Percentiles rank a stretch among this genome's conserved stretches.
Evolutionary conservation across 2,113 vertebrate species (phyloP).

Genomic region (Etia nguti): DNA sequence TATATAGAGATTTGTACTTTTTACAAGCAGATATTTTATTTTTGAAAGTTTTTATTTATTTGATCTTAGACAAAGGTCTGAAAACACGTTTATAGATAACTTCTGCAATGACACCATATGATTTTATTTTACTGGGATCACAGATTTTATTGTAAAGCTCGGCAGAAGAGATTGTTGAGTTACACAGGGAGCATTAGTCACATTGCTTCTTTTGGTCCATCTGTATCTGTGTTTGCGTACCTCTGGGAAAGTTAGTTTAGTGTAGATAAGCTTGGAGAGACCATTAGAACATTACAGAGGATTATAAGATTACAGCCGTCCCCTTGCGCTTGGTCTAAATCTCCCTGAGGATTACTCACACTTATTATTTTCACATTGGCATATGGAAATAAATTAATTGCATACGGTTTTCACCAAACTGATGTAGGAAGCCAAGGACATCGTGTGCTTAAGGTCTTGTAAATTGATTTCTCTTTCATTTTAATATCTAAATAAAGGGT

Average conservation of each 20-base stretch:
- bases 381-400: conserved; percentile 43
- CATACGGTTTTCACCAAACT: neutral
- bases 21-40: neutral
- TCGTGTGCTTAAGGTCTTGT: neutral
- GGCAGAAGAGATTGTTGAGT: conserved; percentile 6
- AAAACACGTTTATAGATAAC: neutral
- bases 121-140: neutral
- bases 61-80: neutral
- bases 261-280: conserved; percentile 52
- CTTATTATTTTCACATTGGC: conserved; percentile 29
- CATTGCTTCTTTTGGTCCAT: conserved; percentile 6
- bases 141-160: neutral
- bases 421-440: neutral
- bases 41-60: neutral
- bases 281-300: conserved; percentile 58
- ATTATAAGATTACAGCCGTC: conserved; percentile 56
- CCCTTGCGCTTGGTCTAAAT: conserved; percentile 29
- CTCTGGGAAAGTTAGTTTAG: conserved; percentile 51
- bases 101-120: neutral
- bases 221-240: conserved; percentile 38
- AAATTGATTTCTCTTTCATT: neutral
- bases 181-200: conserved; percentile 11
- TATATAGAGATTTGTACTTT: neutral
- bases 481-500: conserved; percentile 8
- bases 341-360: conserved; percentile 52